Base-by-base conservation (phyloP, 2,888 invertebrate species). In the Pegoplata infirma region DNA sequence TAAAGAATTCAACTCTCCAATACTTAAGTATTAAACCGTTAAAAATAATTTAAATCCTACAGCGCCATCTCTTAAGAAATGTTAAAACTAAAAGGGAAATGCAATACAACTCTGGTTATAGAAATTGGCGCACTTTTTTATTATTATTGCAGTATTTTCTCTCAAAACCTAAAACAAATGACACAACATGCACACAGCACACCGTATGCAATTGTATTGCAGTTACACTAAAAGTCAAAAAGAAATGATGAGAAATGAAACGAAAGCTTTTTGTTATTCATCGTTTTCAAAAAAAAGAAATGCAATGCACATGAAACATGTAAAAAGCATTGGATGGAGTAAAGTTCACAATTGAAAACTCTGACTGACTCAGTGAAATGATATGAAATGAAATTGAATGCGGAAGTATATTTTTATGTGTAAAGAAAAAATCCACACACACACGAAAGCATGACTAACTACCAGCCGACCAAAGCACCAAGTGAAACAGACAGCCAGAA, bases 361-460 rank as follows among this genome's bases (percentile, higher is more conserved):
- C 8, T 46, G 25, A 49, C 55, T 61, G 66, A 63, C 68, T 66
- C 53, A 74, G 58, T 64, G 74, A 76, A 71, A 81, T 72, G 81
- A 80, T 78, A 69, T 64, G 76, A 80, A 76, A 75, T 80, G 76
- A 81, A 81, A 81, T 81, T 79, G 80, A 82, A 82, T 81, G 82
- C 82, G 81, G 82, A 82, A 82, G 73, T 81, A 72, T 80, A 72
- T 68, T 69, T 32, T 23, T n/a, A 25, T 69, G 67, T 40, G 59
- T 44, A 58, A 71, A 56, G 66, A 58, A 49, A 55, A 68, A 28
- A 47, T 25, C 16, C 21, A 53, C 14, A 25, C 10, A 21, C 40
- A 40, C 32, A 17, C 17, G n/a, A 44, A 53, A 66, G 64, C 59
- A 66, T 19, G 49, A 49, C 46, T 56, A 49, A 64, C 63, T 40